phyloP scores from a whole-genome alignment of 2,888 invertebrate genomes.

The Eretmocerus hayati region DNA sequence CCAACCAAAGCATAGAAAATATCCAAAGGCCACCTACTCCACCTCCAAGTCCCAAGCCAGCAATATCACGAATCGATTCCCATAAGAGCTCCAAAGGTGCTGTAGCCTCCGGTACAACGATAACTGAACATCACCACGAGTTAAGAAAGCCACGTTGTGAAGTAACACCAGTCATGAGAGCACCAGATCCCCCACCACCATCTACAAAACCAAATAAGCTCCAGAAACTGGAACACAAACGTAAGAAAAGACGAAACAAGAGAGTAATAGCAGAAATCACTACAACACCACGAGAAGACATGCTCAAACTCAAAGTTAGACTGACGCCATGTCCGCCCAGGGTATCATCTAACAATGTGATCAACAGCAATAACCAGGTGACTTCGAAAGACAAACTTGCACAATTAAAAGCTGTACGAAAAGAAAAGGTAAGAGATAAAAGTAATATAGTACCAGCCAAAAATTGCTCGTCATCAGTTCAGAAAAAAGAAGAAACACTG shows the following conservation, averaged over 20 bases:
- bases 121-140: constrained; percentile 23
- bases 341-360: constrained; percentile 28
- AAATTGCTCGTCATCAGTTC: constrained; percentile 7
- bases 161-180: constrained; percentile 38
- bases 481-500: not conserved
- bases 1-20: constrained; percentile 32
- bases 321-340: constrained; percentile 38
- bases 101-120: not conserved
- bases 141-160: constrained; percentile 40
- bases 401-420: constrained; percentile 32
- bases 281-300: constrained; percentile 38
- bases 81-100: constrained; percentile 17
- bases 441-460: constrained; percentile 8
- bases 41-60: constrained; percentile 38
- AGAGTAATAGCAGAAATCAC: constrained; percentile 42
- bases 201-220: constrained; percentile 26
- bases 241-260: constrained; percentile 37
- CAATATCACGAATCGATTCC: constrained; percentile 23
- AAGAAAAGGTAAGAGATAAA: constrained; percentile 32
- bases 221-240: constrained; percentile 35
- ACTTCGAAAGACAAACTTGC: constrained; percentile 33
- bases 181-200: constrained; percentile 27
- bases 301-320: constrained; percentile 37
- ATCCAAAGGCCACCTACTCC: constrained; percentile 40
- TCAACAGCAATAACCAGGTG: not conserved